Evolutionary conservation across 2,888 invertebrate species (phyloP), one percentile per base, ranked within the genome.

Genomic region (Trichogramma evanescens): DNA sequence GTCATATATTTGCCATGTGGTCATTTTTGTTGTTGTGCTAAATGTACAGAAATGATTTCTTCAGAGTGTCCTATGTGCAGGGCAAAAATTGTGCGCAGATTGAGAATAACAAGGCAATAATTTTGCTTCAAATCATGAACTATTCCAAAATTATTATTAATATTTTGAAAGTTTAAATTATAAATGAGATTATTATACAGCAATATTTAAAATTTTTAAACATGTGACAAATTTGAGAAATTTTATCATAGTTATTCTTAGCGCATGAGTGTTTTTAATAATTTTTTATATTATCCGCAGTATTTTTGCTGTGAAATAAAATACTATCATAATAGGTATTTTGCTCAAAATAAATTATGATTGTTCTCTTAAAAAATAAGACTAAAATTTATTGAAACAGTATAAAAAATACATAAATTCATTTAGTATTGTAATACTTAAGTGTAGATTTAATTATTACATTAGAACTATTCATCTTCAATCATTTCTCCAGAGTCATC

Each of bases 1-100:
- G 82, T 91, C 56, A 88, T 93, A 71, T 92, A 91, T 81, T 83
- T 93, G 69, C 90, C 91, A 58, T 93, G 93, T 75, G 93, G 93
- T 59, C 93, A 94, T 77, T 84, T 92, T 73, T 93, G 93, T 74
- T 89, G 88, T 74, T 94, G 93, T 77, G 77, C 82, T 56, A 74
- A 77, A 55, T 94, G 93, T 79, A 84, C 88, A 54, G 72, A 78
- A 64, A 79, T 80, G 68, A 79, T 83, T 39, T 78, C 89, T 60
- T 74, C 76, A 2, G 80, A 79, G 63, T 94, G 93, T 77, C 93
- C 93, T 5, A 83, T 94, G 82, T 93, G 93, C 74, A 83, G 93
- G 71, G 81, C 82, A 62, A 72, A 69, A 42, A 88, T 93, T 68
- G 83, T 87, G 68, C 84, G 85, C 70, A 88, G 83, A 80, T 86